Conservation (phyloP, 2,113 vertebrate genomes). For the Gallinago media region DNA sequence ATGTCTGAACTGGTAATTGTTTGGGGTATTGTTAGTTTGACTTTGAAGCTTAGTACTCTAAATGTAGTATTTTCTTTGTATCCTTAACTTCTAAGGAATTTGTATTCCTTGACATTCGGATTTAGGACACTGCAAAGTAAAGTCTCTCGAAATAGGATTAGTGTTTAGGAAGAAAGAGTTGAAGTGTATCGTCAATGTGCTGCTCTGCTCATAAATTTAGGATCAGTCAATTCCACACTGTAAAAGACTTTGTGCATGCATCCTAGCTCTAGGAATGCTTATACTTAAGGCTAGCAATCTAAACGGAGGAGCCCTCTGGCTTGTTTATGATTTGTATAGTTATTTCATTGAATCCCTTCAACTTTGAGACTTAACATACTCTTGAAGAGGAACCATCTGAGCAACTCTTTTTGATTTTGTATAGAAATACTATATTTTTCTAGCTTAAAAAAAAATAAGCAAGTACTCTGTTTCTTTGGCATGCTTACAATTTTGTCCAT, state of each 20-base stretch:
- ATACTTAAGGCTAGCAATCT: background rate
- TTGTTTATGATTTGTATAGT: background rate
- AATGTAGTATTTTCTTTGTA: background rate
- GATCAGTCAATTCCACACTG: background rate
- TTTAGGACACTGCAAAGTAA: background rate
- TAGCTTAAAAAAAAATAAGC: background rate
- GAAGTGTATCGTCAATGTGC: background rate
- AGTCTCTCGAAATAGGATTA: background rate
- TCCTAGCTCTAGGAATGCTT: background rate
- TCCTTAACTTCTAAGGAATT: background rate
- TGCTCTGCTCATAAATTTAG: background rate
- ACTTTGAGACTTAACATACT: background rate
- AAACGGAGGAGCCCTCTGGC: background rate
- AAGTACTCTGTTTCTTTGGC: slow-evolving; percentile 59
- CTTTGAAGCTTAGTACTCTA: background rate
- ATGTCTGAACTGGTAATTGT: background rate
- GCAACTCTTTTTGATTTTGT: background rate
- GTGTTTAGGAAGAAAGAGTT: background rate
- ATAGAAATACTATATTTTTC: background rate
- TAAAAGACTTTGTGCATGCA: background rate
- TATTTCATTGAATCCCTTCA: background rate
- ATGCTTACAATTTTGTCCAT: slow-evolving; percentile 53
- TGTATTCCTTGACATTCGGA: background rate
- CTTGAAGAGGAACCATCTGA: background rate
- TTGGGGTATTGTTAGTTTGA: background rate